Percentiles rank a stretch among this genome's conserved stretches.
phyloP scores from a whole-genome alignment of 2,797 vertebrate species.

The Characodon lateralis region DNA sequence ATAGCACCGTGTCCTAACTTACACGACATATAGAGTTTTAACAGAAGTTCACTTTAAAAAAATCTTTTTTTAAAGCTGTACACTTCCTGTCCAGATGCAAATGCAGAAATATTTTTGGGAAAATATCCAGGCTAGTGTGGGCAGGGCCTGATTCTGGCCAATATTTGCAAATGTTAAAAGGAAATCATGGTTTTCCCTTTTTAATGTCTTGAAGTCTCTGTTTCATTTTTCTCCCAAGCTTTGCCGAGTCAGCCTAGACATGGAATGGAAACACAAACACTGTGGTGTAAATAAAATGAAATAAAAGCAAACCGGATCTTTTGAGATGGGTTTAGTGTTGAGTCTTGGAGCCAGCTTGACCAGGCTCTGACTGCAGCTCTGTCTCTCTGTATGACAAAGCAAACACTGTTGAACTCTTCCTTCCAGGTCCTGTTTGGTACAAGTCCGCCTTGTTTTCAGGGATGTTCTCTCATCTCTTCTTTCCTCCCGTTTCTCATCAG shows the following conservation, averaged over 20 bases:
- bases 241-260: background rate
- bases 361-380: background rate
- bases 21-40: too few species aligned
- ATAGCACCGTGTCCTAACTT: too few species aligned
- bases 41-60: background rate
- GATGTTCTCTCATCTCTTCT: constrained; percentile 26
- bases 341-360: background rate
- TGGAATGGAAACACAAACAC: background rate
- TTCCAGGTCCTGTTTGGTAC: background rate
- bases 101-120: background rate
- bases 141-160: background rate
- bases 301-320: constrained; percentile 2
- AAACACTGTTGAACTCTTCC: background rate
- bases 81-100: background rate
- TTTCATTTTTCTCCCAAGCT: background rate
- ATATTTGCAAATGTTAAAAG: background rate
- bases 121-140: background rate
- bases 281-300: background rate
- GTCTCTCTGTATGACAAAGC: background rate
- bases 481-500: constrained; percentile 70
- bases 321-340: background rate
- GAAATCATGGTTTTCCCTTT: background rate
- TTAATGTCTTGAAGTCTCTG: background rate
- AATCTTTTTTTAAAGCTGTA: background rate
- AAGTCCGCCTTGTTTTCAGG: constrained; percentile 22